phyloP scores from a whole-genome alignment of 1,140 invertebrate species.

The Pseudoatta argentina region DNA sequence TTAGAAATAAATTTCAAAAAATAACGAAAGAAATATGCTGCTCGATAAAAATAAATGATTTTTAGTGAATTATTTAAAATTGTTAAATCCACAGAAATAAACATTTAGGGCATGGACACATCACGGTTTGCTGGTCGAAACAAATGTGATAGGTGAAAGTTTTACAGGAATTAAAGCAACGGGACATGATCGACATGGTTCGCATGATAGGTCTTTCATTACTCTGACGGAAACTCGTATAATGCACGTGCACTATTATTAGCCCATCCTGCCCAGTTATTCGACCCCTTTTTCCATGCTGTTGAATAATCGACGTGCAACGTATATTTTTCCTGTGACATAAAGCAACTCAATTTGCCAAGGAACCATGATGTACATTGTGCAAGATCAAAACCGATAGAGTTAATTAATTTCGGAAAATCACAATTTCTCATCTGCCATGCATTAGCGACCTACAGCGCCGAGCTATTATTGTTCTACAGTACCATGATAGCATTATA shows the following conservation, averaged over 20 bases:
- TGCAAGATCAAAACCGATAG: neutral
- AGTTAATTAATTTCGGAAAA: slow-evolving; percentile 28
- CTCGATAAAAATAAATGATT: neutral
- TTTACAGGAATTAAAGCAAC: slow-evolving; percentile 19
- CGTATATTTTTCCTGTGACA: neutral
- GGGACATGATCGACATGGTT: neutral
- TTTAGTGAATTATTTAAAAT: slow-evolving; percentile 2
- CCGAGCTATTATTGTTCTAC: slow-evolving; percentile 44
- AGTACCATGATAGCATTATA: slow-evolving; percentile 28
- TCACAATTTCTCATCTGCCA: slow-evolving; percentile 13
- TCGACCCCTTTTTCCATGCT: neutral
- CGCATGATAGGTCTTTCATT: neutral
- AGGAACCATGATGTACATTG: neutral
- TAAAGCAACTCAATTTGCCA: neutral
- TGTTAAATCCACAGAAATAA: neutral
- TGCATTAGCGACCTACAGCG: neutral
- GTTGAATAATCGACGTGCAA: neutral
- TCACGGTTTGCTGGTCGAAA: neutral
- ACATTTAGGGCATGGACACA: neutral
- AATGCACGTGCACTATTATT: slow-evolving; percentile 14
- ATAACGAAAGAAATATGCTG: neutral
- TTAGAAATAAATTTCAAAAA: slow-evolving; percentile 1
- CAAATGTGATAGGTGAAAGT: neutral
- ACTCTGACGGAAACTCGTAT: neutral
- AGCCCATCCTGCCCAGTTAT: neutral